phyloP scores from a whole-genome alignment of 2,113 vertebrate species.

The Malurus melanocephalus region DNA sequence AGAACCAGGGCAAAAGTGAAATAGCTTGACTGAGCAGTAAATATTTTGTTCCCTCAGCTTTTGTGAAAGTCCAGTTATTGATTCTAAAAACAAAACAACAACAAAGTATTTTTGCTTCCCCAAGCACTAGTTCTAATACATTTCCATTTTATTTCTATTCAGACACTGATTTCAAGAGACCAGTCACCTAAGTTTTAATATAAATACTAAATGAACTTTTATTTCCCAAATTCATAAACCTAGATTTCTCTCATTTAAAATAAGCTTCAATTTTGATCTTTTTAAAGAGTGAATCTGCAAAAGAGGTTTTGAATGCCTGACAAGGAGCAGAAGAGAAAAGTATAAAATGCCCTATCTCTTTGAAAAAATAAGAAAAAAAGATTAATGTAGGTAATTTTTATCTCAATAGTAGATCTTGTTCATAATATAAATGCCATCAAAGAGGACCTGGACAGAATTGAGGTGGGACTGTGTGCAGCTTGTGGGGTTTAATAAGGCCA shows the following conservation, averaged over 20 bases:
- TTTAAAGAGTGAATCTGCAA: not conserved
- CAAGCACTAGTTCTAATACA: not conserved
- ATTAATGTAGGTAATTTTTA: not conserved
- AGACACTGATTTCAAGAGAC: not conserved
- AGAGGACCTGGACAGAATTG: not conserved
- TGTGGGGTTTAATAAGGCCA: not conserved
- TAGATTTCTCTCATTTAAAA: not conserved
- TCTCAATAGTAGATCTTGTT: not conserved
- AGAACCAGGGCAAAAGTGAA: not conserved
- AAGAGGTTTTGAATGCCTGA: not conserved
- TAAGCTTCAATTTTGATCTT: not conserved
- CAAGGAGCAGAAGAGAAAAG: not conserved
- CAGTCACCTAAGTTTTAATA: not conserved
- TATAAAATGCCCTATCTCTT: not conserved
- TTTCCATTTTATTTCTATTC: not conserved
- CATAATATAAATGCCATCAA: not conserved
- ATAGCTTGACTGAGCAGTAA: not conserved
- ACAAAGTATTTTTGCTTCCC: not conserved
- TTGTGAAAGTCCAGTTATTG: not conserved
- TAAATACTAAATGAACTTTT: not conserved
- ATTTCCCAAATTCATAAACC: not conserved
- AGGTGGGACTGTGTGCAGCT: rapidly evolving
- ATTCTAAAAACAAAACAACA: not conserved
- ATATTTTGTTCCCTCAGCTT: not conserved
- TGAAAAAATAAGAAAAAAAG: not conserved